Percentiles rank a stretch among this genome's conserved stretches.
These are phyloP conservation scores for Parasteatoda lunata DNA, from an alignment of 2,888 invertebrate genomes.

Conservation along the genomic window DNA sequence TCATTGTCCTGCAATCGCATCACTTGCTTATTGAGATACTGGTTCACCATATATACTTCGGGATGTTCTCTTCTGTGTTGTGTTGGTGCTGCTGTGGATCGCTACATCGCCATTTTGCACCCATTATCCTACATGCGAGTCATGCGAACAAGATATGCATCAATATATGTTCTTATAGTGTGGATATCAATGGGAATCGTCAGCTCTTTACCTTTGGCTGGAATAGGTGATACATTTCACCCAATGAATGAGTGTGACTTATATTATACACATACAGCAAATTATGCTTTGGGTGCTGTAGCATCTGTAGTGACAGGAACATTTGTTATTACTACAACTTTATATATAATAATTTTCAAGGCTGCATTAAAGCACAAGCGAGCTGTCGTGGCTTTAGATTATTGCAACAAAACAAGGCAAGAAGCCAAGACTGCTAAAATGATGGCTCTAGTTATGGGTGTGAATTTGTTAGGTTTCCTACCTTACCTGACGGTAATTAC, in stretches of 20 bases:
- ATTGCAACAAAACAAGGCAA: conserved; percentile 53
- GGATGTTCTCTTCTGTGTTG: conserved; percentile 70
- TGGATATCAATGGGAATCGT: conserved; percentile 70
- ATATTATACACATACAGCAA: conserved; percentile 69
- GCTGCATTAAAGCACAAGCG: conserved; percentile 71
- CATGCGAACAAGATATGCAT: conserved; percentile 62
- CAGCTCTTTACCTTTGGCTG: conserved; percentile 69
- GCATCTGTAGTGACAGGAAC: conserved; percentile 69
- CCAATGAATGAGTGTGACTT: conserved; percentile 71
- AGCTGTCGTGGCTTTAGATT: conserved; percentile 66
- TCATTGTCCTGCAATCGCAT: conserved; percentile 68
- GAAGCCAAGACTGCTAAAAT: conserved; percentile 70
- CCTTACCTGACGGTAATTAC: conserved; percentile 71
- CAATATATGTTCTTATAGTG: conserved; percentile 59
- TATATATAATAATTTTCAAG: conserved; percentile 71
- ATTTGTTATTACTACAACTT: conserved; percentile 69
- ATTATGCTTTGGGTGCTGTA: conserved; percentile 69
- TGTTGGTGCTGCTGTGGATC: conserved; percentile 70
- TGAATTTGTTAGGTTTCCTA: conserved; percentile 70
- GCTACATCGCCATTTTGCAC: conserved; percentile 70
- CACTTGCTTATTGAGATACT: conserved; percentile 70
- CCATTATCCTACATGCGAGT: conserved; percentile 69
- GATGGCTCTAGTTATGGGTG: conserved; percentile 71
- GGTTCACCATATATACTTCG: conserved; percentile 69
- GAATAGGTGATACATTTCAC: conserved; percentile 62